Evolutionary conservation across 2,797 vertebrate species (phyloP).

Genomic region (Coilia nasus): DNA sequence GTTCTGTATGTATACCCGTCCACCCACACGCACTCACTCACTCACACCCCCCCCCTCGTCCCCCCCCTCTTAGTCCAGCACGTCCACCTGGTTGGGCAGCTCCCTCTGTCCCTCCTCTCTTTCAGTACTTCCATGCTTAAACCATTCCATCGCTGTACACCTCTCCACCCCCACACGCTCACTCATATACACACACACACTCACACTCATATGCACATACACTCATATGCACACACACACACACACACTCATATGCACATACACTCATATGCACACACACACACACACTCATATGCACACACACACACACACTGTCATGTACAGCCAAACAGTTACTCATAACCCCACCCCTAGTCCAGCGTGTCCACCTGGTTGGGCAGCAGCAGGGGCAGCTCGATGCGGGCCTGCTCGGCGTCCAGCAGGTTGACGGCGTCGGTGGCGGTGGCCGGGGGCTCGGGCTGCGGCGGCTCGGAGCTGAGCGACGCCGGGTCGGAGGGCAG

Average conservation of each 20-base stretch:
- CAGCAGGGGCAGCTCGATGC: slow-evolving; percentile 67
- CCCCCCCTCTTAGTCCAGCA: too few species aligned
- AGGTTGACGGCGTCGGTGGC: slow-evolving; percentile 72
- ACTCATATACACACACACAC: not conserved
- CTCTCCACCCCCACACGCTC: not conserved
- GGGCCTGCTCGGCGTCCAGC: slow-evolving; percentile 69
- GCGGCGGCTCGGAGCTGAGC: slow-evolving; percentile 71
- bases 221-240: not conserved
- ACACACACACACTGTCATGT: not conserved
- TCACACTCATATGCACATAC: not conserved
- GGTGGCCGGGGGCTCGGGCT: slow-evolving; percentile 66
- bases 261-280: not conserved
- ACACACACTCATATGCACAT: too few species aligned
- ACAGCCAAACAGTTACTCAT: too few species aligned
- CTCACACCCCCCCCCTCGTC: too few species aligned
- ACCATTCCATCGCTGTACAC: too few species aligned
- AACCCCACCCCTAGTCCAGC: not conserved
- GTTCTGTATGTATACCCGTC: too few species aligned
- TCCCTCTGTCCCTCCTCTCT: too few species aligned
- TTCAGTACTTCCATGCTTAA: too few species aligned
- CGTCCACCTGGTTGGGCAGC: too few species aligned
- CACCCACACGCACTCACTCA: too few species aligned
- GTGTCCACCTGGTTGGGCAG: slow-evolving; percentile 69
- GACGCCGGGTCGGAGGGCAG: slow-evolving; percentile 77
- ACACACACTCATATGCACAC: not conserved